Evolutionary conservation across 2,113 vertebrate species (phyloP).

Genomic region (Regulus satrapa): DNA sequence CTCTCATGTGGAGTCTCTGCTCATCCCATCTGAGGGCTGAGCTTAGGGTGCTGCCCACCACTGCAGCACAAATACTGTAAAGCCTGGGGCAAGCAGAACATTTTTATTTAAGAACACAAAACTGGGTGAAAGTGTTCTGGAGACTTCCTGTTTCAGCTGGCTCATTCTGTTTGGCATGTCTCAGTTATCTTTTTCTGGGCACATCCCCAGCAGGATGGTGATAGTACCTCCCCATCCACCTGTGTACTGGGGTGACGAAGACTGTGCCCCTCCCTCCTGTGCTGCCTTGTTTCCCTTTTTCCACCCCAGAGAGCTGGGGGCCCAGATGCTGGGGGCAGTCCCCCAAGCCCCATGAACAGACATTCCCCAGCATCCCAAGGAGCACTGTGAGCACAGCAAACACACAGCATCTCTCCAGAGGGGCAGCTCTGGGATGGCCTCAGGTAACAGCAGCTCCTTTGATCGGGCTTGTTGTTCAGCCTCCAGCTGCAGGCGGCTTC

Average conservation of each 20-base stretch:
- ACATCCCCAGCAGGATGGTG: not conserved
- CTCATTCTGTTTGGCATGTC: not conserved
- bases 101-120: not conserved
- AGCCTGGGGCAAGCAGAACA: not conserved
- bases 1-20: rapidly evolving
- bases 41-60: not conserved
- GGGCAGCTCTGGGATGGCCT: not conserved
- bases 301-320: rapidly evolving
- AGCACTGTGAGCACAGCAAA: not conserved
- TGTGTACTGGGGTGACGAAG: rapidly evolving
- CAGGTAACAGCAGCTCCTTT: conserved; percentile 26
- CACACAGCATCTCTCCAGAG: not conserved
- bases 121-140: not conserved
- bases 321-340: not conserved
- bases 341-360: not conserved
- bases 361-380: not conserved
- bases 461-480: conserved; percentile 29
- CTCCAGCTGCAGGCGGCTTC: not conserved
- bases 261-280: rapidly evolving
- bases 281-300: not conserved
- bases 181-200: not conserved
- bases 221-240: not conserved
- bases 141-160: not conserved
- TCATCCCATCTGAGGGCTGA: not conserved
- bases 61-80: no score